These are phyloP conservation scores for Drosophila kambysellisi DNA, from an alignment of 2,888 invertebrate species.

Conservation along the genomic window DNA sequence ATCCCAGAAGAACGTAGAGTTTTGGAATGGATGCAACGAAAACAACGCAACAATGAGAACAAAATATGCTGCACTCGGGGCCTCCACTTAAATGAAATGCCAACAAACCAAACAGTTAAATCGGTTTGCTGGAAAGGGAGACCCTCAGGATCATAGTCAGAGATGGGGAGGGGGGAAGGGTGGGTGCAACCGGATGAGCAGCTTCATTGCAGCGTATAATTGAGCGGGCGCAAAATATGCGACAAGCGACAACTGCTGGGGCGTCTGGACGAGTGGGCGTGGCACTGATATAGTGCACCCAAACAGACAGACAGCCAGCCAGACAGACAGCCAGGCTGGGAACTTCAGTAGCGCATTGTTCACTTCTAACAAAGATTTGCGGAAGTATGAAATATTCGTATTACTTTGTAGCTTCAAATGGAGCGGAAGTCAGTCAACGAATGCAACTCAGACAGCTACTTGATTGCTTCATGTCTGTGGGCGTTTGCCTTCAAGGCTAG, in stretches of 20 bases:
- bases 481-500: constrained; percentile 7
- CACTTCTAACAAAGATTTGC: constrained; percentile 69
- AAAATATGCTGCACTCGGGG: constrained; percentile 65
- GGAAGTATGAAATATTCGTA: constrained; percentile 79
- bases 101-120: constrained; percentile 72
- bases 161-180: constrained; percentile 18
- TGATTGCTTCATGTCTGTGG: constrained; percentile 62
- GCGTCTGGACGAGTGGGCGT: constrained; percentile 60
- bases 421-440: constrained; percentile 79
- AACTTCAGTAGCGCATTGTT: constrained; percentile 46
- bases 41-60: constrained; percentile 66
- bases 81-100: constrained; percentile 73
- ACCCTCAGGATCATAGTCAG: constrained; percentile 12
- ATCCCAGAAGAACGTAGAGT: not conserved
- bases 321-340: not conserved
- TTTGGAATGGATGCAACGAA: constrained; percentile 8
- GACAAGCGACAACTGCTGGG: constrained; percentile 64
- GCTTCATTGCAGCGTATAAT: constrained; percentile 80
- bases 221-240: constrained; percentile 76
- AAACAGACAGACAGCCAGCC: not conserved
- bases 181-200: constrained; percentile 63
- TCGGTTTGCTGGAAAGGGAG: constrained; percentile 34
- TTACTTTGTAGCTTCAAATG: constrained; percentile 78
- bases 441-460: constrained; percentile 55
- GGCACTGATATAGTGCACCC: constrained; percentile 24